These are phyloP conservation scores for Genyomyrus donnyi DNA, from an alignment of 2,113 vertebrate genomes.

Conservation along the genomic window DNA sequence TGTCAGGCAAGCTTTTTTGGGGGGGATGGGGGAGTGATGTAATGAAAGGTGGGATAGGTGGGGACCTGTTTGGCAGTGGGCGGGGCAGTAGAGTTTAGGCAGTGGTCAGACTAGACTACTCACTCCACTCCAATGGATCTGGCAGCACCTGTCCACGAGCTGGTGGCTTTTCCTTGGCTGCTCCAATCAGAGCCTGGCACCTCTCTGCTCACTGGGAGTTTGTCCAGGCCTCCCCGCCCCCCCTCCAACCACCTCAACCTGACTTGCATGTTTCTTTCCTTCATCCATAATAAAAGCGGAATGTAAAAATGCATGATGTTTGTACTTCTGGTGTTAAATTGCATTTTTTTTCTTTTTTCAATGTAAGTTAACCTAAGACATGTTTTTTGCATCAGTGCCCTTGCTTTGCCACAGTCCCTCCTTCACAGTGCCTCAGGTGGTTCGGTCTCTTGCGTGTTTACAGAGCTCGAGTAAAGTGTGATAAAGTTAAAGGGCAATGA, in stretches of 20 bases:
- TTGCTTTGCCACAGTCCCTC: not conserved
- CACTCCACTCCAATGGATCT: not conserved
- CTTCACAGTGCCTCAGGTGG: not conserved
- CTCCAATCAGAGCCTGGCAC: not conserved
- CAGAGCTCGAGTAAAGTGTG: not conserved
- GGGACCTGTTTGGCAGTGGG: not conserved
- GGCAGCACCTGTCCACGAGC: not conserved
- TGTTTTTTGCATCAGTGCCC: not conserved
- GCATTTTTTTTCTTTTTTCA: not conserved
- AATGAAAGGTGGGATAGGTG: not conserved
- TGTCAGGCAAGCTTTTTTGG: not conserved
- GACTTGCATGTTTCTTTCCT: not conserved
- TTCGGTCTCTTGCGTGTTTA: not conserved
- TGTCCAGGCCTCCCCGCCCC: not conserved
- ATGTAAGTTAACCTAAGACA: not conserved
- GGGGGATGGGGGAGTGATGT: not conserved
- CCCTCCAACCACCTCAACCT: not conserved
- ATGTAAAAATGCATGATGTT: not conserved
- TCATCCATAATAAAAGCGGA: not conserved
- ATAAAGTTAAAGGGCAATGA: not conserved
- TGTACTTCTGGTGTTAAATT: not conserved
- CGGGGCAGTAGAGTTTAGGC: not conserved
- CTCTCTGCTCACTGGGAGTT: not conserved
- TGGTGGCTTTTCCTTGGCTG: not conserved
- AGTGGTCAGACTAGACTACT: not conserved